phyloP scores from a whole-genome alignment of 2,888 invertebrate genomes.

The Protonemura montana region DNA sequence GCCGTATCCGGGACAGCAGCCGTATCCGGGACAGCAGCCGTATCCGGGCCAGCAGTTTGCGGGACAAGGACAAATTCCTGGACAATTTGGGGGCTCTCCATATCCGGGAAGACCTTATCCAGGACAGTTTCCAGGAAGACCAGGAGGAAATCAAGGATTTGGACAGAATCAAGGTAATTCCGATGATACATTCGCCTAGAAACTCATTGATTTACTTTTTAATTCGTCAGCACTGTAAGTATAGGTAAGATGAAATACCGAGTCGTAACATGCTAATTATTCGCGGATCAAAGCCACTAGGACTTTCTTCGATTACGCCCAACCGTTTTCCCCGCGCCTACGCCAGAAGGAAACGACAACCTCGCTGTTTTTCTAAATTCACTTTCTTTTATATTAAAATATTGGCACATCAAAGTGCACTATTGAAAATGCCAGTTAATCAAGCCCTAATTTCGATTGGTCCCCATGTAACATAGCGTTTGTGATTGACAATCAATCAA shows the following conservation, averaged over 20 bases:
- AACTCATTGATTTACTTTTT: no score
- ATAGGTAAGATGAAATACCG: not conserved
- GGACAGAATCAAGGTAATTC: conserved; percentile 27
- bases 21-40: conserved; percentile 22
- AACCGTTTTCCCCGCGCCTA: not conserved
- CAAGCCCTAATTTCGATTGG: no score
- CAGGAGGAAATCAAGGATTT: not conserved
- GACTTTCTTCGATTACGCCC: not conserved
- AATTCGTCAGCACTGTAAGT: no score
- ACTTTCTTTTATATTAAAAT: no score
- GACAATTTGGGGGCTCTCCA: no score
- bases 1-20: conserved; percentile 16
- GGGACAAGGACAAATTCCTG: conserved; percentile 15
- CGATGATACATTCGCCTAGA: not conserved
- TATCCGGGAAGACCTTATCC: not conserved
- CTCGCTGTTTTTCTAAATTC: no score
- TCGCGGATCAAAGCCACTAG: not conserved
- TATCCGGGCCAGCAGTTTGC: not conserved
- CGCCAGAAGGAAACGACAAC: no score
- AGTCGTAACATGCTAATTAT: not conserved
- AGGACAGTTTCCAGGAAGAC: conserved; percentile 18
- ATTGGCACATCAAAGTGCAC: no score
- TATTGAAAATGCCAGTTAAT: no score
- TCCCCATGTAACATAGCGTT: no score
- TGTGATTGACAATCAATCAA: no score